Conservation (phyloP, 2,797 vertebrate species). For the Allobates femoralis region DNA sequence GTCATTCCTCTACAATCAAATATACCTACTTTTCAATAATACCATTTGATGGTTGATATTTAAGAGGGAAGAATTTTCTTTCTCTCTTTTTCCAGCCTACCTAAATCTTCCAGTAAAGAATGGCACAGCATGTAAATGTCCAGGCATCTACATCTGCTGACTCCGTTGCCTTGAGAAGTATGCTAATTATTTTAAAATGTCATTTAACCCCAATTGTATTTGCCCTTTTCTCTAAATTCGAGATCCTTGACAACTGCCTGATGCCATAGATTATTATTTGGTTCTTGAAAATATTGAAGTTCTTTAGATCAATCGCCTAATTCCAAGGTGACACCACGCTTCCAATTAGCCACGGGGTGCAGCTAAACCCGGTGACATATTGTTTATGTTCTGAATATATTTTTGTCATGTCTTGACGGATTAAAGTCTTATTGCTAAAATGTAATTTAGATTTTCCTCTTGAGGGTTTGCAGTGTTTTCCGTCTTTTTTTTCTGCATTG, state of each 20-base stretch:
- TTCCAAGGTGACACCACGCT: conserved; percentile 40
- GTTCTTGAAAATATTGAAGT: conserved; percentile 11
- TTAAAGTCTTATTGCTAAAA: conserved; percentile 53
- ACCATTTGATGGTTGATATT: no score
- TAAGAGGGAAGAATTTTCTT: no score
- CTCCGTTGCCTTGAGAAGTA: not conserved
- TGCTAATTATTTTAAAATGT: not conserved
- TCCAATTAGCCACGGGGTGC: conserved; percentile 43
- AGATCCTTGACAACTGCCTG: not conserved
- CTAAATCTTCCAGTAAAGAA: no score
- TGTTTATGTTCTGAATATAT: conserved; percentile 45
- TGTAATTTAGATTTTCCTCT: conserved; percentile 49
- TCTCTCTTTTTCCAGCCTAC: no score
- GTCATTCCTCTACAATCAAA: no score
- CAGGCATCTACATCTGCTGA: not conserved
- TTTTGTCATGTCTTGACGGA: conserved; percentile 41
- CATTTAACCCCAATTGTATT: not conserved
- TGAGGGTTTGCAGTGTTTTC: conserved; percentile 39
- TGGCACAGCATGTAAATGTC: not conserved
- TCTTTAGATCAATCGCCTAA: conserved; percentile 14
- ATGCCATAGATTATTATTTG: conserved; percentile 23
- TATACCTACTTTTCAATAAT: no score
- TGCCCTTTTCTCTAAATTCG: not conserved
- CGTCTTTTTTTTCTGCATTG: conserved; percentile 31
- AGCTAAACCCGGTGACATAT: conserved; percentile 37